Evolutionary conservation across 2,797 vertebrate species (phyloP), one percentile per base, ranked within the genome.

Genomic region (Notolabrus celidotus): DNA sequence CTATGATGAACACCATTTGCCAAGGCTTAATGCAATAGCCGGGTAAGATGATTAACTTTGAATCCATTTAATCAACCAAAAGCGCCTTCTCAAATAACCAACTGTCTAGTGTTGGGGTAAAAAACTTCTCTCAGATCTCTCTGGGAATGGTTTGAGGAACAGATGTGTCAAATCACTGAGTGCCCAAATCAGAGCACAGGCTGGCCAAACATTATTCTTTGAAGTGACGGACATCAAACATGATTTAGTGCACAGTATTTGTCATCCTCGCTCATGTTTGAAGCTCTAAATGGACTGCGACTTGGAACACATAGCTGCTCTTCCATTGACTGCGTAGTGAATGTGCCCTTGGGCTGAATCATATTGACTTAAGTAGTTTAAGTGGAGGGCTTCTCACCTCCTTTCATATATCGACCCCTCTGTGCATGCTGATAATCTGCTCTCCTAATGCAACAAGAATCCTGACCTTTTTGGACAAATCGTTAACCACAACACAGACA

Each of bases 31-130:
- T 84, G 83, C 22, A 84, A 88, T 92, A 89, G 84, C 84, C 57
- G 81, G 68, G 72, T 90, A 91, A 91, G 89, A 90, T 88, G 88
- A 93, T 92, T 92, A 92, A 90, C 91, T 92, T 84, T 88, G 84
- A 90, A 91, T 93, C 88, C 82, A 80, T 92, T 93, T 91, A 91
- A 93, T 93, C 89, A 90, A 85, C 82, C 67, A 60, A 82, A 52
- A 81, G 85, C 76, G 60, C 78, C 84, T 77, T 72, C 57, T 88
- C 73, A 86, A 89, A 91, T 80, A 85, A 77, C 84, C 73, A 79
- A 86, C 83, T 81, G 86, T 83, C 79, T 80, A 15, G 41, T 34
- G n/a, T 62, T 52, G 53, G 74, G 81, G 69, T 66, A 72, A 80
- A 25, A 51, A 87, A 83, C 73, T 66, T 83, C 67, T 57, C 67